These are phyloP conservation scores for Mesoligia furuncula DNA, from an alignment of 2,888 invertebrate genomes.

Conservation along the genomic window DNA sequence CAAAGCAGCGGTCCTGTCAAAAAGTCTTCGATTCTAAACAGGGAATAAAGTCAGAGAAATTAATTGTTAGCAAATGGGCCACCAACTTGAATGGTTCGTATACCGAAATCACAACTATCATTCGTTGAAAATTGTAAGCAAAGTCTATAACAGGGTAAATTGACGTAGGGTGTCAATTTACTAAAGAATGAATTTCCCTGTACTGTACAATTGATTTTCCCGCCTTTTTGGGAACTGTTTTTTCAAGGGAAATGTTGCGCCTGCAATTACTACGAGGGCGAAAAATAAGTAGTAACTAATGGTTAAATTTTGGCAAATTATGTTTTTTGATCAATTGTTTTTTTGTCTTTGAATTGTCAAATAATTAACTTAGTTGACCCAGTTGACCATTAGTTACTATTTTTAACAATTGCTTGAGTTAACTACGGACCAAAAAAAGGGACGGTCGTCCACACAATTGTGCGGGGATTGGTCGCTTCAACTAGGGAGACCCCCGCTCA, in stretches of 20 bases:
- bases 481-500: neutral
- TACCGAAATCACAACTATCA: too few species aligned
- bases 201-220: neutral
- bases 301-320: too few species aligned
- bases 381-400: too few species aligned
- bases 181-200: neutral
- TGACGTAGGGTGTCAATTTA: neutral
- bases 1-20: neutral
- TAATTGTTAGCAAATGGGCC: too few species aligned
- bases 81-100: neutral
- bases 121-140: neutral
- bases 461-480: neutral
- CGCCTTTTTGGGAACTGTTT: neutral
- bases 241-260: neutral
- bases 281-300: too few species aligned
- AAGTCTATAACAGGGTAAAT: neutral
- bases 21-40: neutral
- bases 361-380: too few species aligned
- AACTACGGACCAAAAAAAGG: neutral
- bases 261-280: neutral
- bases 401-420: too few species aligned
- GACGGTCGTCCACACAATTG: neutral
- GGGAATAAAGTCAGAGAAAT: neutral
- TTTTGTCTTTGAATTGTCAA: too few species aligned
- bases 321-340: too few species aligned